Evolutionary conservation across 37 sponge, comb jelly and placozoan species (phyloP), one percentile per base, ranked within the genome.

Genomic region (Oscarella lobularis): DNA sequence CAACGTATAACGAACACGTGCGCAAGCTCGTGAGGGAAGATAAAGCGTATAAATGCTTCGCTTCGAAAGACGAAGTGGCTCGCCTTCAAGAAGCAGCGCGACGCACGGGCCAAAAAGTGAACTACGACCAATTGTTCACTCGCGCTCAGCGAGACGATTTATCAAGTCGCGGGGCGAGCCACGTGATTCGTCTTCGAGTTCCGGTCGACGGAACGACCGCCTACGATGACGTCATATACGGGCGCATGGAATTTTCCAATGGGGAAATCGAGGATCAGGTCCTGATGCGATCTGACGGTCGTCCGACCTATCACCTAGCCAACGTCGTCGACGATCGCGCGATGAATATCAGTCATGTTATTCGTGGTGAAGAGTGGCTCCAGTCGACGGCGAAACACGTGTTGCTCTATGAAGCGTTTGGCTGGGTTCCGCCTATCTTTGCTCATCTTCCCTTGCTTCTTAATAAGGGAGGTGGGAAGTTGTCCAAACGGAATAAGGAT

Each of bases 291-390:
- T 60, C 84, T 31, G 88, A 94, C 41, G 95, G 95, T 0, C 82
- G 33, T 36, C 90, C 95, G 1, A 87, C 95, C 27, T 94, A 94
- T 75, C 95, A 94, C 74, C 81, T 94, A n/a, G 91, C 95, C 60
- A 77, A 72, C 39, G 91, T 94, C 0, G 95, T 94, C 36, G 95
- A 94, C 41, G 95, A 94, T 67, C 95, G 90, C 77, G 40, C 76
- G 40, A 94, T 94, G 95, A 81, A 85, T 9, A 84, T 94, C 35
- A 73, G 77, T 9, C 95, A 94, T 38, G 95, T 94, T 36, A 14
- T 94, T 33, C 73, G 95, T 35, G 95, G 95, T 75, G 85, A 90
- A 83, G 94, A 92, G 67, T 92, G 87, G 89, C 35, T 94, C 34
- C 73, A 82, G 2, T 94, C 95, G 33, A 90, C 92, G 20, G 83